Base-by-base conservation (phyloP, 1,140 invertebrate genomes). In the Homarus americanus region DNA sequence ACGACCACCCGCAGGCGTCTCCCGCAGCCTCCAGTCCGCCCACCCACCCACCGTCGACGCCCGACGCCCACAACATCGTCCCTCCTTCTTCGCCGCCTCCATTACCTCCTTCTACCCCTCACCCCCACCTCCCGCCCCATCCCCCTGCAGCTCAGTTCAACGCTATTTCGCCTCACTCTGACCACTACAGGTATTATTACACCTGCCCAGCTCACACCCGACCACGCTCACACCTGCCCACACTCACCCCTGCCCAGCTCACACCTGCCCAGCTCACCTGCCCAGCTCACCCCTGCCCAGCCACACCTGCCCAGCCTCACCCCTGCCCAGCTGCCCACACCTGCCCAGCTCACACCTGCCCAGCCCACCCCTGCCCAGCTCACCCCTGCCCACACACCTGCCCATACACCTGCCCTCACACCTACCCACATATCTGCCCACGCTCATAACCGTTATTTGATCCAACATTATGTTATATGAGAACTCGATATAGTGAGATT, bases 1-100 rank as follows among this genome's bases (percentile, higher is more conserved):
- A 83, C 82, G 82, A 83, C 63, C 58, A 28, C 32, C 82, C 82
- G 20, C 53, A 20, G 38, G 82, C 58, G 38, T 15, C 53, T 36
- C 53, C 58, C 53, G 49, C 44, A 15, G 49, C 49, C 82, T 32
- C 34, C 82, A 7, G 38, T 32, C 76, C 36, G 75, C 75, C 75
- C 75, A 10, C 0, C 1, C 58, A 20, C 28, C 80, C 44, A 7
- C 82, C 58, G 34, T 66, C 82, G n/a, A 10, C 53, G 17, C 36
- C 34, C 34, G 38, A 24, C 28, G 20, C 17, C 79, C 58, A 34
- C 63, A 63, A 66, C 53, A 53, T n/a, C 40, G 5, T 41, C 41
- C 38, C 24, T 41, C n/a, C 78, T 41, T 32, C 41, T 12, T n/a
- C 78, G 28, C 44, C 15, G 28, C 32, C 44, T 49, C 32, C 0